Base-by-base conservation (phyloP, 2,888 invertebrate genomes). In the Spisula solida region DNA sequence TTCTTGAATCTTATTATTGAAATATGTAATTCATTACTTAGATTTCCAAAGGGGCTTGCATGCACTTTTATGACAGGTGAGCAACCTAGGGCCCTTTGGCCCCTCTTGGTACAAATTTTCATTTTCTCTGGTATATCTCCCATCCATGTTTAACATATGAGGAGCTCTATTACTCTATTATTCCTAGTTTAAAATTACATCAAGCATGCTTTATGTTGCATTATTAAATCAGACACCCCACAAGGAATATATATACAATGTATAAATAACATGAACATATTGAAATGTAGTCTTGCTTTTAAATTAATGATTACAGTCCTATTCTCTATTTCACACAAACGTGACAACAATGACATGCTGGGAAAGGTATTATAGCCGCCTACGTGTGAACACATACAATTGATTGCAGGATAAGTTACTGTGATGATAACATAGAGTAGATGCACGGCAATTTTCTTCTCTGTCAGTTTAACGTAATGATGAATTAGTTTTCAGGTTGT, bases 331-430 rank as follows among this genome's bases (percentile, higher is more conserved):
- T 56, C 56, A n/a, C 56, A 56, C 6, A n/a, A 2, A 56, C 18
- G 20, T 56, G 56, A 56, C 56, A 56, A 56, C 56, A 56, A 56
- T 56, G n/a, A n/a, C 56, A 56, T 56, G 56, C 56, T 56, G 56
- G 0, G 56, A 56, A 56, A 0, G 56, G n/a, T 6, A 56, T 56
- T 56, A 56, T 56, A n/a, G 56, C 56, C 6, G 18, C n/a, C 56
- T 56, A 56, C 20, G 20, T 56, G n/a, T 56, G 18, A 56, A 56
- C 6, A 56, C 8, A 56, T 56, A n/a, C 6, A 20, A 56, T 20
- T 56, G 18, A 56, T 56, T 20, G 56, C 18, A 56, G 6, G 18
- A 56, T 0, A 56, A 56, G n/a, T n/a, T n/a, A n/a, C n/a, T 56
- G 18, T 56, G 56, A 56, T 56, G 56, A n/a, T n/a, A 56, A 56